Base-by-base conservation (phyloP, 2,113 vertebrate species). In the Diglossa brunneiventris region DNA sequence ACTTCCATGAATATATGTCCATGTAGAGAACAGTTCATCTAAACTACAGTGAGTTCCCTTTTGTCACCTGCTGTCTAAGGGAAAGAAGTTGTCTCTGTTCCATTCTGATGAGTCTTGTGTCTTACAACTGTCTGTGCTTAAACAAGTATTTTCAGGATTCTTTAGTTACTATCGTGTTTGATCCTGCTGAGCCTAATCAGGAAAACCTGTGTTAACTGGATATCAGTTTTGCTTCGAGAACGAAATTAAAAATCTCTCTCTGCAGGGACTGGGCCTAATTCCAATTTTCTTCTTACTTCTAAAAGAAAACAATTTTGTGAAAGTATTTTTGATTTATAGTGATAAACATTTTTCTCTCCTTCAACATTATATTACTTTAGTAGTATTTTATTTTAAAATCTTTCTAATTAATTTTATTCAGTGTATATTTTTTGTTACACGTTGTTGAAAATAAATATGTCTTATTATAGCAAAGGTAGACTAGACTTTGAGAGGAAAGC, bases 141-240 rank as follows among this genome's bases (percentile, higher is more conserved):
- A 81, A 88, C 59, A 72, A 75, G 81, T 76, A 58, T 46, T 92
- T 95, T 50, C 91, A 39, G 87, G 59, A 87, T 92, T 82, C 67
- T 85, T 72, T 42, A 58, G 46, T 76, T 76, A 85, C 58, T 82
- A 46, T 58, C 0, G 0, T 42, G 52, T 78, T 91, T 83, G 89
- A 94, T 89, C 89, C 81, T 69, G 67, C 84, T 79, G 66, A 58
- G 66, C 46, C 90, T 91, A 79, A 79, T 87, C 67, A 66, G 66
- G 77, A 89, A 89, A 92, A 76, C 91, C 58, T 78, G 70, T 66
- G 53, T 79, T 89, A 64, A 61, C 81, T 82, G 73, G 80, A 55
- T 83, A 69, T 68, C 47, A 41, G 52, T 97, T 94, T 84, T 94
- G 24, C 44, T 94, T 92, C 66, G 79, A 56, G 56, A 87, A 94